Conservation (phyloP, 2,888 invertebrate species). For the Coleophora deauratella region DNA sequence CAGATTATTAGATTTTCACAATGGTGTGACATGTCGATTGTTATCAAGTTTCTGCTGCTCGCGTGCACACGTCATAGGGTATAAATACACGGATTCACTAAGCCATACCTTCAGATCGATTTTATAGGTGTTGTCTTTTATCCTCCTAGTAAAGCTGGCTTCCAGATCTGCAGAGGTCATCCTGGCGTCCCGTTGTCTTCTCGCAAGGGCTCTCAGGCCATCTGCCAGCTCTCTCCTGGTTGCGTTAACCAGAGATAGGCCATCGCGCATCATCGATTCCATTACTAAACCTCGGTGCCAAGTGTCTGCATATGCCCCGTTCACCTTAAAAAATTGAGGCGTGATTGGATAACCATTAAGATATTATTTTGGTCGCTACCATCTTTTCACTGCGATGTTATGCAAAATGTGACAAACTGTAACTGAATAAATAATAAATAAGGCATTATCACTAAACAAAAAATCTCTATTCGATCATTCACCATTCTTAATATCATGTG, state of each 20-base stretch:
- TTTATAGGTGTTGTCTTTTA: conserved; percentile 53
- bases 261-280: conserved; percentile 66
- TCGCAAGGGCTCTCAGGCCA: conserved; percentile 54
- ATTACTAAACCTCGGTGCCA: conserved; percentile 69
- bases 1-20: not conserved
- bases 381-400: too few relatives aligned
- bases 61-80: too few relatives aligned
- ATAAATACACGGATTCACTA: too few relatives aligned
- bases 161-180: conserved; percentile 51
- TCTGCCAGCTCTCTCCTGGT: conserved; percentile 72
- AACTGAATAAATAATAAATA: too few relatives aligned
- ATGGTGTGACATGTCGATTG: too few relatives aligned
- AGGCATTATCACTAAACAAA: too few relatives aligned
- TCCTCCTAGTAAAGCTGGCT: conserved; percentile 41
- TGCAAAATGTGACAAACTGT: too few relatives aligned
- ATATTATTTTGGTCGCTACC: too few relatives aligned
- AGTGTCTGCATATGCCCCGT: conserved; percentile 77
- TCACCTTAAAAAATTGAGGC: conserved; percentile 50
- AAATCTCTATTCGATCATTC: too few relatives aligned
- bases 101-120: conserved; percentile 62
- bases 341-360: not conserved
- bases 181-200: conserved; percentile 53
- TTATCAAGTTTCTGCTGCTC: too few relatives aligned
- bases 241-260: conserved; percentile 63
- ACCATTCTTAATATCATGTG: too few relatives aligned